phyloP scores from a whole-genome alignment of 2,888 invertebrate species.

The Leptura quadrifasciata region DNA sequence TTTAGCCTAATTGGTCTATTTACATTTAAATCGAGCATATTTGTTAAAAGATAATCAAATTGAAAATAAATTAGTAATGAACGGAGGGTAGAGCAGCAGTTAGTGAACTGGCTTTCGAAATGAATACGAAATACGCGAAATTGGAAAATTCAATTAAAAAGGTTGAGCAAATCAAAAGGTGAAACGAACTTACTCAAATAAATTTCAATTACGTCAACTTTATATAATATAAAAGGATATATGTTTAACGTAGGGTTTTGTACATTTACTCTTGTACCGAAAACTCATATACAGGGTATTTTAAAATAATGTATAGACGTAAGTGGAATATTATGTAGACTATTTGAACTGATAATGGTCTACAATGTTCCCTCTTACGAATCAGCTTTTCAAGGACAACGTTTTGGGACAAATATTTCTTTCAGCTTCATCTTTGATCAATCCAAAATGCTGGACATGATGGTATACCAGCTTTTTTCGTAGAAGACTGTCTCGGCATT shows the following conservation, averaged over 20 bases:
- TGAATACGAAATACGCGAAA: constrained; percentile 24
- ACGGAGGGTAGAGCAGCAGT: constrained; percentile 20
- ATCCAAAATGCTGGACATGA: no score
- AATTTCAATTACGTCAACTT: constrained; percentile 29
- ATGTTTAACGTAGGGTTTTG: constrained; percentile 5
- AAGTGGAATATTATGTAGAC: no score
- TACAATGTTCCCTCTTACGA: no score
- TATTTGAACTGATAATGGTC: no score
- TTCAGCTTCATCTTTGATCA: no score
- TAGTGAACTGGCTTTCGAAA: constrained; percentile 14
- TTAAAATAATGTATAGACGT: no score
- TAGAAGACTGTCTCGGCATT: no score
- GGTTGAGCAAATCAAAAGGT: constrained; percentile 34
- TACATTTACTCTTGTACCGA: background rate
- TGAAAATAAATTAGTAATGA: constrained; percentile 39
- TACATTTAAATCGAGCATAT: constrained; percentile 4
- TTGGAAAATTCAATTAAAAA: constrained; percentile 32
- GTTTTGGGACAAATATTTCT: no score
- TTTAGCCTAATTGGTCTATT: background rate
- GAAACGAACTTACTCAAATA: constrained; percentile 28
- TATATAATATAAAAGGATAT: constrained; percentile 1
- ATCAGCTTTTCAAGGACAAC: no score
- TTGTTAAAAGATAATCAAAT: constrained; percentile 29
- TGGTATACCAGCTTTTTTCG: no score
- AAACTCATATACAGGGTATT: background rate